These are phyloP conservation scores for Lymantria monacha DNA, from an alignment of 2,888 invertebrate species.

Conservation along the genomic window DNA sequence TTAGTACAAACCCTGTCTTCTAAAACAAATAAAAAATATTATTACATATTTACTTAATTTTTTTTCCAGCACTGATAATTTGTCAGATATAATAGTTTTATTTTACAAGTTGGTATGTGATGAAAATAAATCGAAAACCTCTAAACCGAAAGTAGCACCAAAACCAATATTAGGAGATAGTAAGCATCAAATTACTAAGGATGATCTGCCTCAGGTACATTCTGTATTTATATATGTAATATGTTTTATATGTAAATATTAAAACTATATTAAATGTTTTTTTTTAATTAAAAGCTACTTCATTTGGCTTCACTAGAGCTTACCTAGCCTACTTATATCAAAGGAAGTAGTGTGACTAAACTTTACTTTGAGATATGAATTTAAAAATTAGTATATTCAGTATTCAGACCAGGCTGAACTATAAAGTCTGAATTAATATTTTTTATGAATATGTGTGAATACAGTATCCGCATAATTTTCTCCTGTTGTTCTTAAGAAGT, in stretches of 20 bases:
- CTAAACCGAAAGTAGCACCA: constrained; percentile 77
- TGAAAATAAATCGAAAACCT: constrained; percentile 82
- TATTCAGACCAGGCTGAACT: too few relatives aligned
- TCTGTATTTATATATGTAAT: neutral
- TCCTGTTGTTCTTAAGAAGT: too few relatives aligned
- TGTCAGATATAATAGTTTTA: constrained; percentile 81
- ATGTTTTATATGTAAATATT: neutral
- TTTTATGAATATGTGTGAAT: too few relatives aligned
- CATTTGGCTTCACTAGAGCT: neutral
- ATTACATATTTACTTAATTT: neutral
- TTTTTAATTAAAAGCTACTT: neutral
- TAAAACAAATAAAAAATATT: neutral
- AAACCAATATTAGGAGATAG: constrained; percentile 70
- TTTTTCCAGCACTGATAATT: constrained; percentile 81
- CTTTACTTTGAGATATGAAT: too few relatives aligned
- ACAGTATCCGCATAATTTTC: too few relatives aligned
- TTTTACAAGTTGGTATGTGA: constrained; percentile 82
- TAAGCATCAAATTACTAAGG: constrained; percentile 83
- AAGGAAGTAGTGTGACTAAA: too few relatives aligned
- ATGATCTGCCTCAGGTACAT: constrained; percentile 84
- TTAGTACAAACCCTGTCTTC: too few relatives aligned
- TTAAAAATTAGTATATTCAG: too few relatives aligned
- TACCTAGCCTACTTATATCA: neutral
- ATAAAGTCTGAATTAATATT: too few relatives aligned
- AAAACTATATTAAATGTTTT: neutral